These are phyloP conservation scores for Magallana gigas DNA, from an alignment of 1,140 invertebrate genomes.

Conservation along the genomic window DNA sequence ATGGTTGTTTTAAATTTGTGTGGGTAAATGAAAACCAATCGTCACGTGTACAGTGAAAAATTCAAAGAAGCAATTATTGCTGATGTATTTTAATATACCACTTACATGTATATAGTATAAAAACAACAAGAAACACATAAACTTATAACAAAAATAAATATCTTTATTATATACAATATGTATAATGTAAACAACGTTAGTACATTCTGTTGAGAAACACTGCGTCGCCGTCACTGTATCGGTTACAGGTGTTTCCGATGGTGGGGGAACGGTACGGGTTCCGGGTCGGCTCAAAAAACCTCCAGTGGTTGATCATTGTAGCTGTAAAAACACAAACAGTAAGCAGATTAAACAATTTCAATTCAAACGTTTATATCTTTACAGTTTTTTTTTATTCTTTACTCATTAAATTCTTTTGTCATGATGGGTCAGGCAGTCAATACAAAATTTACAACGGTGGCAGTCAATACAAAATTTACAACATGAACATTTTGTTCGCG, in stretches of 20 bases:
- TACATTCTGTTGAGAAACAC: conserved; percentile 21
- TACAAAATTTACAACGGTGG: too few relatives aligned
- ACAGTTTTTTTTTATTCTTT: too few relatives aligned
- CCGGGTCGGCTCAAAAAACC: conserved; percentile 1
- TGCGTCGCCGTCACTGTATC: background rate
- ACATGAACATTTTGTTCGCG: too few relatives aligned
- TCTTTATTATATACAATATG: conserved; percentile 35
- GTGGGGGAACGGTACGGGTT: background rate
- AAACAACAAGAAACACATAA: background rate
- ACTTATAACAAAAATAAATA: conserved; percentile 34
- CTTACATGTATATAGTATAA: background rate
- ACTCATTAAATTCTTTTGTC: too few relatives aligned
- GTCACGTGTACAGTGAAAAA: too few relatives aligned
- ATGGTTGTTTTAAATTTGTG: too few relatives aligned
- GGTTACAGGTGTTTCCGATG: conserved; percentile 5
- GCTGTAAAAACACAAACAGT: background rate
- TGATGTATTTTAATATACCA: background rate
- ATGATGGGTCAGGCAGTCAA: too few relatives aligned
- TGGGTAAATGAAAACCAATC: too few relatives aligned
- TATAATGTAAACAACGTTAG: conserved; percentile 6
- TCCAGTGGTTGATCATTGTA: conserved; percentile 18
- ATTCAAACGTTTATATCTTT: too few relatives aligned
- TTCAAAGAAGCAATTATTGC: background rate
- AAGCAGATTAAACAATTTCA: background rate
- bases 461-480: too few relatives aligned